These are phyloP conservation scores for Terebella lapidaria DNA, from an alignment of 2,888 invertebrate genomes.

Conservation along the genomic window DNA sequence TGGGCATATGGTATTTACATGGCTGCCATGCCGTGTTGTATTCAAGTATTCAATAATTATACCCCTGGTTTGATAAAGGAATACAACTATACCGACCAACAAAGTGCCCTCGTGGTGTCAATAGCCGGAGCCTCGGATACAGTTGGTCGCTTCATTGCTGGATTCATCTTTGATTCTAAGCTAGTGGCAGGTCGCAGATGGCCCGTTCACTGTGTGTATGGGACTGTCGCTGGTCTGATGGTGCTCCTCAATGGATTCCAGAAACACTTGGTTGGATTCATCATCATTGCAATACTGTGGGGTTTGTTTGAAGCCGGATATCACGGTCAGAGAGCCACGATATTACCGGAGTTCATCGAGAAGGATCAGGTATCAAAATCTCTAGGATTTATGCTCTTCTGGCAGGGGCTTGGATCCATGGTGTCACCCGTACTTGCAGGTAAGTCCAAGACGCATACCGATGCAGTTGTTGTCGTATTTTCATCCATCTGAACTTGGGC, in stretches of 20 bases:
- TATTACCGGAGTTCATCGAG: conserved; percentile 33
- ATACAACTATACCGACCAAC: conserved; percentile 23
- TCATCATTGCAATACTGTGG: conserved; percentile 26
- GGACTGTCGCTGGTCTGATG: conserved; percentile 26
- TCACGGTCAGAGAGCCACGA: conserved; percentile 34
- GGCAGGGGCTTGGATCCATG: conserved; percentile 36
- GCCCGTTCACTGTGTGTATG: conserved; percentile 15
- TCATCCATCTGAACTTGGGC: too few species aligned
- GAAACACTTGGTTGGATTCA: conserved; percentile 15
- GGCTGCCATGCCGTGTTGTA: conserved; percentile 2
- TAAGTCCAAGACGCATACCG: too few species aligned
- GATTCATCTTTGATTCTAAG: conserved; percentile 29
- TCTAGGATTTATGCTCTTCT: conserved; percentile 33
- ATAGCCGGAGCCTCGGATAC: conserved; percentile 87
- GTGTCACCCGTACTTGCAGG: conserved; percentile 35
- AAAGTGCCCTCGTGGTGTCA: conserved; percentile 70
- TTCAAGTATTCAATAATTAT: conserved; percentile 31
- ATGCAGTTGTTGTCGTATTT: too few species aligned
- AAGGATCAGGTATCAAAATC: conserved; percentile 31
- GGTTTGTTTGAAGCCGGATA: conserved; percentile 32
- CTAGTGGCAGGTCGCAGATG: neutral
- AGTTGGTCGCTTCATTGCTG: conserved; percentile 68
- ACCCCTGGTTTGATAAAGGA: conserved; percentile 31
- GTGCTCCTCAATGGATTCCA: conserved; percentile 18
- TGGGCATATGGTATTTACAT: conserved; percentile 12